Evolutionary conservation across 2,888 invertebrate species (phyloP), one percentile per base, ranked within the genome.

Genomic region (Drosophila seclusa): DNA sequence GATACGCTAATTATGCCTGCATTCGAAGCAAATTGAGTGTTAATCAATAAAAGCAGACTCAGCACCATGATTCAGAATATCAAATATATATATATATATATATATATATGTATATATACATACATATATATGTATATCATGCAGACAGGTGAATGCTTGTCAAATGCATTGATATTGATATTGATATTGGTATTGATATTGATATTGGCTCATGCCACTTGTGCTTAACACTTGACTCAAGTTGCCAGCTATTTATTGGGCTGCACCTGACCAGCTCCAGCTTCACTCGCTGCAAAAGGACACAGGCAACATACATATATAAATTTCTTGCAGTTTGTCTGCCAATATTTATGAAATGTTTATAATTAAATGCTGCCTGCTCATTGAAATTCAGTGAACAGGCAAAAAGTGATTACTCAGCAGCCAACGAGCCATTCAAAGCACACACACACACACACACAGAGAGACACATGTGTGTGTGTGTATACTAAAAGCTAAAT

Each of bases 321-420:
- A 0, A 32, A 32, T 32, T 32, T 32, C 4, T 21, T 21, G n/a
- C 32, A 55, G 21, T 40, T 13, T 40, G 42, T 18, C 27, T 62
- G 59, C 57, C 16, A 24, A 45, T 45, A 64, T 73, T 76, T 81
- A 68, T 70, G 69, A 79, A 74, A 78, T 80, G 72, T 70, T 80
- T 82, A 76, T 82, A 82, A 82, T 82, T 82, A 82, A 82, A 76
- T 77, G 71, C 73, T 59, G 62, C 71, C 73, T 72, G 80, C 79
- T 77, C 81, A 87, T 87, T 86, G 77, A 85, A 78, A 76, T 68
- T 73, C 86, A 86, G 66, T 86, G 86, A 86, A 74, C 86, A 76
- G 87, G 85, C 82, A 86, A 82, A 87, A 83, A 82, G 85, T 82
- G 83, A 84, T 87, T 83, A 86, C 69, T 74, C 71, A 58, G 54